Evolutionary conservation across 2,888 invertebrate species (phyloP), one percentile per base, ranked within the genome.

Genomic region (Cryptophagus acutangulus): DNA sequence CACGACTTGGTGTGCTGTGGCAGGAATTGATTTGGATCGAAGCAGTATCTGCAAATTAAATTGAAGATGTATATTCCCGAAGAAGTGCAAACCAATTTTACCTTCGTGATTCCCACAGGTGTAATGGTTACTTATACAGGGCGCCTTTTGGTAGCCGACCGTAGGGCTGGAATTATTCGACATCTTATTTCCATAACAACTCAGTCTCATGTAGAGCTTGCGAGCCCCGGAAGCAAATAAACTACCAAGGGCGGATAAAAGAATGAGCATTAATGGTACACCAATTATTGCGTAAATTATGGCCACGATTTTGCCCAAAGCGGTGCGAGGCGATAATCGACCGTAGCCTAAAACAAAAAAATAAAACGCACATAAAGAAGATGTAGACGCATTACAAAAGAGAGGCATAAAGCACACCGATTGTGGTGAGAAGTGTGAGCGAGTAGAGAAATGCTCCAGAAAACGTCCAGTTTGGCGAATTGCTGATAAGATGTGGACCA

Each of bases 231-330:
- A 79, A 5, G 91, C 91, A 59, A 92, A 73, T 15, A 88, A 74
- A 5, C 84, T 83, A 4, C 91, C 91, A 36, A 91, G 75, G 48
- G 87, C 87, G 9, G 90, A 88, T 55, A 92, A 73, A 63, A 90
- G 88, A 38, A 91, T 81, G 54, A 92, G 71, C 74, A 90, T 88
- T 40, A 92, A 70, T 3, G 92, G 92, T 35, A 92, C 90, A 9
- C 91, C 91, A 41, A 91, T 77, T 39, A 90, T 78, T 10, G 91
- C 90, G 66, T 92, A 92, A 25, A 88, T 74, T 60, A 92, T 89
- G 2, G 91, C 89, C 12, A 87, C 82, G 17, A 88, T 78, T 65
- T 90, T 84, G 2, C 91, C 91, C 17, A 82, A 77, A 9, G 85
- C 78, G 8, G 91, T 91, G 54, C 83, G 79, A 1, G 91, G 91